Percentiles rank a stretch among this genome's conserved stretches.
Conservation (phyloP, 2,797 vertebrate species). For the Cynodonichthys magdalenae region DNA sequence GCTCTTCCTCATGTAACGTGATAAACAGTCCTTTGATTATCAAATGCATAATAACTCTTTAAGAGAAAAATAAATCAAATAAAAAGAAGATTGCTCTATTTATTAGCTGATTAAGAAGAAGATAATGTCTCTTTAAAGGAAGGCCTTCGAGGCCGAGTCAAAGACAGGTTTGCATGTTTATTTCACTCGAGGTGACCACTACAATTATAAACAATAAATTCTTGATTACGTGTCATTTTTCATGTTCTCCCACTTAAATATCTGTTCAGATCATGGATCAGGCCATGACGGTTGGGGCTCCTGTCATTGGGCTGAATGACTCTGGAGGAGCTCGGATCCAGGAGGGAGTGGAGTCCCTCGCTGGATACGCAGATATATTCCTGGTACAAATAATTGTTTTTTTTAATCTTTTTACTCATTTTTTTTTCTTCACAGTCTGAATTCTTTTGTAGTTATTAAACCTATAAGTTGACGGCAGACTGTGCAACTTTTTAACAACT, state of each 20-base stretch:
- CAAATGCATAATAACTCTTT: no score
- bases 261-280: constrained; percentile 95
- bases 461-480: not conserved
- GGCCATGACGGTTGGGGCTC: constrained; percentile 92
- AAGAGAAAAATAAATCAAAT: no score
- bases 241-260: not conserved
- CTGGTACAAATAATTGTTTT: constrained; percentile 76
- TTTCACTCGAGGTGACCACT: no score
- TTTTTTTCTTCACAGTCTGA: not conserved
- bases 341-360: constrained; percentile 96
- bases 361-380: constrained; percentile 98
- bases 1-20: no score
- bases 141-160: no score
- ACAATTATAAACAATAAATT: no score
- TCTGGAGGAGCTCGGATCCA: constrained; percentile 97
- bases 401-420: no score
- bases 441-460: not conserved
- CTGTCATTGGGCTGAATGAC: constrained; percentile 96
- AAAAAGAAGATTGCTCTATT: no score
- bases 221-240: not conserved
- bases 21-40: no score
- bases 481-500: not conserved
- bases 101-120: no score
- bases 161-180: no score
- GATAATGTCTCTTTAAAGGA: no score